Base-by-base conservation (phyloP, 2,888 invertebrate genomes). In the Cheiracanthium punctorium region DNA sequence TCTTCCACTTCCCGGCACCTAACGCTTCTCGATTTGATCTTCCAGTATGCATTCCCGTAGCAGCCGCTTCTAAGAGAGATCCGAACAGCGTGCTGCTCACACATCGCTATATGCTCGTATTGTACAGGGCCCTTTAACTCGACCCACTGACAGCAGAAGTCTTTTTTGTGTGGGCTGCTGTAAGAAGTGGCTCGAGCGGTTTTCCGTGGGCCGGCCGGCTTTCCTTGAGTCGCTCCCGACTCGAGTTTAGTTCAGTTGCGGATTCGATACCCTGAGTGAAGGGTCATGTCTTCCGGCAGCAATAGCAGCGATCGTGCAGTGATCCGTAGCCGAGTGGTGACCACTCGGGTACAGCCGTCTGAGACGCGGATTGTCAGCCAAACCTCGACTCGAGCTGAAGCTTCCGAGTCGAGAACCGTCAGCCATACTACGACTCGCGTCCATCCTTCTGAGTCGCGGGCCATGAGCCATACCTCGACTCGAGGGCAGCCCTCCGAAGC, bases 221-320 rank as follows among this genome's bases (percentile, higher is more conserved):
- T 76, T 75, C 69, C 37, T 74, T 32, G 33, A 20, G 69, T 58
- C 52, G 72, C 43, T 29, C n/a, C 65, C 5, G 58, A n/a, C n/a
- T 12, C 71, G 30, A 24, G 37, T 48, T 58, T 74, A 67, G n/a
- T 1, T 58, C 79, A 79, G 73, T 79, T 72, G 64, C 12, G 67
- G 82, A 79, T 79, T 84, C 20, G 72, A 72, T 37, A 37, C 84
- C 73, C 79, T 84, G 29, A 30, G 48, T 32, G 77, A 30, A 79
- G 84, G 84, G 84, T 84, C 84, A 84, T 84, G 82, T 71, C 76
- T 65, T 82, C 82, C 10, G 76, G 75, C 75, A 82, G 71, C 48
- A 69, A 67, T 28, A 29, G 28, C 33, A 52, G 67, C 67, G 48
- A 41, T 43, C 20, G 67, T 17, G 43, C 74, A 14, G 32, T 70